These are phyloP conservation scores for Pristis pectinata DNA, from an alignment of 2,797 vertebrate genomes.

Conservation along the genomic window DNA sequence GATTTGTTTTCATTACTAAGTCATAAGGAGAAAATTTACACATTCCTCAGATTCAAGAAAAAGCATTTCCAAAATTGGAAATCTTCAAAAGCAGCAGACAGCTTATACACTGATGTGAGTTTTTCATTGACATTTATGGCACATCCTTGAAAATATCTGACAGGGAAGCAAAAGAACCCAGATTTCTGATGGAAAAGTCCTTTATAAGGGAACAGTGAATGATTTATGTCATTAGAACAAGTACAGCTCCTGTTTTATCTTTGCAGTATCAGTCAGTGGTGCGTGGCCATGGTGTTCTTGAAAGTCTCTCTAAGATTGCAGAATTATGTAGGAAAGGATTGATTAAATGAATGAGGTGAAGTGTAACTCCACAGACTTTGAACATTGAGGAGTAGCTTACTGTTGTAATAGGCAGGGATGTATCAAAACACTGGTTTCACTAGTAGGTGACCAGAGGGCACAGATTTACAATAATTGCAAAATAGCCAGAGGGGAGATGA, in stretches of 20 bases:
- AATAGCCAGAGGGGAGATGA: background rate
- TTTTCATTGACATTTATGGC: no score
- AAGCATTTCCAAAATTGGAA: no score
- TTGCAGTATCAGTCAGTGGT: background rate
- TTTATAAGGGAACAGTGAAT: background rate
- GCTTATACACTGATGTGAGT: no score
- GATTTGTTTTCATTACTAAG: no score
- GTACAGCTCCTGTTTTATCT: background rate
- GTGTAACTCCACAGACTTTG: background rate
- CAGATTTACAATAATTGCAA: background rate
- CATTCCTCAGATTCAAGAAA: no score
- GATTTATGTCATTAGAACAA: background rate
- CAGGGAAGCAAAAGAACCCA: background rate
- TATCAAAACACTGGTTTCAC: background rate
- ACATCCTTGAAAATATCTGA: background rate
- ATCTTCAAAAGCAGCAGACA: no score
- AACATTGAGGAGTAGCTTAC: background rate
- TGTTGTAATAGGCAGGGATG: background rate
- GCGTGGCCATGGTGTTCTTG: background rate
- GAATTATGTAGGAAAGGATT: constrained; percentile 2
- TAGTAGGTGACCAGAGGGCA: background rate
- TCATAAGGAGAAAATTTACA: no score
- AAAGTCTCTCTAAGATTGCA: background rate
- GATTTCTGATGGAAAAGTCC: background rate
- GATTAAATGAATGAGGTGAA: background rate